These are phyloP conservation scores for Equus quagga DNA, from an alignment of 2,113 vertebrate species.

Conservation along the genomic window DNA sequence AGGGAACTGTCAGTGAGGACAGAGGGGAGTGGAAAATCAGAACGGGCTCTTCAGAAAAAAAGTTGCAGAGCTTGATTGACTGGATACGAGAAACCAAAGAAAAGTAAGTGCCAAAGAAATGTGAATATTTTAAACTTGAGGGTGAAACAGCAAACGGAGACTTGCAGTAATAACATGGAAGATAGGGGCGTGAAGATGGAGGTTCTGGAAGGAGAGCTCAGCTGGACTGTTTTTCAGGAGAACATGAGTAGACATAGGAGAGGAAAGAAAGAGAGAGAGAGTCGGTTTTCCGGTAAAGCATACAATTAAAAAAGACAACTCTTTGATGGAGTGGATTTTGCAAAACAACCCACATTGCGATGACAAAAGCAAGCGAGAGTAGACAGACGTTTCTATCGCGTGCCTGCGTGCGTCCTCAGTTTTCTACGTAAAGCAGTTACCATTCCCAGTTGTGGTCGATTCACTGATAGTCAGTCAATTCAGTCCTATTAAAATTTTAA, in stretches of 20 bases:
- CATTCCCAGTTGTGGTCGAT: not conserved
- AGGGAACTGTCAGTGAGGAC: not conserved
- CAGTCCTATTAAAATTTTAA: not conserved
- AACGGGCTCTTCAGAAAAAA: not conserved
- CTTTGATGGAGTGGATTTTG: not conserved
- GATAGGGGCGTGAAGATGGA: not conserved
- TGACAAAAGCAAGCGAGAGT: not conserved
- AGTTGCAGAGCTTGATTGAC: not conserved
- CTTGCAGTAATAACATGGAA: not conserved
- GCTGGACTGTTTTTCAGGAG: not conserved
- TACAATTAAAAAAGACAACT: not conserved
- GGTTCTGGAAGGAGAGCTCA: not conserved
- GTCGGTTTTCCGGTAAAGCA: not conserved
- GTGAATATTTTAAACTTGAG: not conserved
- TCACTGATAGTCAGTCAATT: not conserved
- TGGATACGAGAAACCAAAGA: not conserved
- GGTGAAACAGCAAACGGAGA: not conserved
- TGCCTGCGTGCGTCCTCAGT: fast-evolving
- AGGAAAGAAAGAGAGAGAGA: not conserved
- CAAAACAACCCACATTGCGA: not conserved
- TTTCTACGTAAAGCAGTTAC: not conserved
- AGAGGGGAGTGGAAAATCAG: not conserved
- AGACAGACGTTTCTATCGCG: not conserved
- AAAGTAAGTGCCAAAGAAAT: not conserved
- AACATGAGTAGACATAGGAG: not conserved